phyloP scores from a whole-genome alignment of 1,140 invertebrate species.

The Steinernema feltiae region DNA sequence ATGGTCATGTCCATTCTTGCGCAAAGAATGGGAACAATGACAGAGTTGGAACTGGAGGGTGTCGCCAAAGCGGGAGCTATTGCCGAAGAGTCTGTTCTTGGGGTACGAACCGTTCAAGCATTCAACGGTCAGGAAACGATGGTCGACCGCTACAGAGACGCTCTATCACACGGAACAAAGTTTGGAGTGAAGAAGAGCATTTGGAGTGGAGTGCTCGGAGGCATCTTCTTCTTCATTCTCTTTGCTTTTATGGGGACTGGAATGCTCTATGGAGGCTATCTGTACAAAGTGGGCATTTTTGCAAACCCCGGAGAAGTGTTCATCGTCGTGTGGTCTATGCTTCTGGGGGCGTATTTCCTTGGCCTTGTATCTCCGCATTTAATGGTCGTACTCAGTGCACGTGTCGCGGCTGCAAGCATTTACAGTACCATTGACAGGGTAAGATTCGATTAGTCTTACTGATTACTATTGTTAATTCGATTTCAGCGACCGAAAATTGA shows the following conservation, averaged over 20 bases:
- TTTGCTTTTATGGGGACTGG: conserved; percentile 29
- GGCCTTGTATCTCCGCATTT: conserved; percentile 45
- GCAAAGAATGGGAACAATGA: conserved; percentile 51
- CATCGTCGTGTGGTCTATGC: conserved; percentile 42
- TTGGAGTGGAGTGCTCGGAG: conserved; percentile 49
- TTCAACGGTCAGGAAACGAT: conserved; percentile 74
- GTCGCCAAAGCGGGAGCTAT: conserved; percentile 72
- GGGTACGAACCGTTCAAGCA: conserved; percentile 72
- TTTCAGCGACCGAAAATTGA: conserved; percentile 59
- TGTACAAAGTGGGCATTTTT: conserved; percentile 36
- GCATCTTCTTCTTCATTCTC: conserved; percentile 36
- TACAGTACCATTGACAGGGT: conserved; percentile 62
- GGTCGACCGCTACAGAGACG: conserved; percentile 46
- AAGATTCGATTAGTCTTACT: conserved; percentile 35
- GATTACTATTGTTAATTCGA: too few relatives aligned
- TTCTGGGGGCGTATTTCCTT: conserved; percentile 45
- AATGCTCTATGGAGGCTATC: conserved; percentile 40
- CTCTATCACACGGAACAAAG: conserved; percentile 36
- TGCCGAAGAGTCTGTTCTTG: conserved; percentile 72
- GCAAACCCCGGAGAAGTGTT: conserved; percentile 45
- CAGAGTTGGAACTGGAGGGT: conserved; percentile 70
- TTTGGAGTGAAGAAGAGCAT: conserved; percentile 44
- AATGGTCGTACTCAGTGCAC: conserved; percentile 45
- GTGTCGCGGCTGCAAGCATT: conserved; percentile 45
- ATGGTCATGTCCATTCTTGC: conserved; percentile 34